Evolutionary conservation across 2,797 vertebrate species (phyloP).

Genomic region (Rhincodon typus): DNA sequence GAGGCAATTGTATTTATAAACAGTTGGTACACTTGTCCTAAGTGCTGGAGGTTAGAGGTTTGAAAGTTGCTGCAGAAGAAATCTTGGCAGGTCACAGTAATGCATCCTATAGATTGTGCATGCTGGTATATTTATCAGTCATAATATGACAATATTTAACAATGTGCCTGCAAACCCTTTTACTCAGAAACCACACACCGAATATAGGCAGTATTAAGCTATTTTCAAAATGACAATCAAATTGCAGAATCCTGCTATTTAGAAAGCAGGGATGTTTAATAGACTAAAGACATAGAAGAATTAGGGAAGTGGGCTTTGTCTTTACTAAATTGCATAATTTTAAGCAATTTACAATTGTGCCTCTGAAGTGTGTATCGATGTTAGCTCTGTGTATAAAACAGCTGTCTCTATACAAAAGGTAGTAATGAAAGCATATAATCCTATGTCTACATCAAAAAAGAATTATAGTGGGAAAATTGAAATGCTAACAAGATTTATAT

Average conservation of each 20-base stretch:
- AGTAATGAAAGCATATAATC: conserved; percentile 48
- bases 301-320: conserved; percentile 43
- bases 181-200: background rate
- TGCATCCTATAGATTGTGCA: background rate
- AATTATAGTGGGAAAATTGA: conserved; percentile 56
- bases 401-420: conserved; percentile 53
- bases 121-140: background rate
- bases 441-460: conserved; percentile 48
- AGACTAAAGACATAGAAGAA: conserved; percentile 39
- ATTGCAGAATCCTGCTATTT: background rate
- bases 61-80: background rate
- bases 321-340: conserved; percentile 41
- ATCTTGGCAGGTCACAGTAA: background rate
- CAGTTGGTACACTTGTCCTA: background rate
- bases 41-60: background rate
- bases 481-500: conserved; percentile 55
- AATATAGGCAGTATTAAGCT: background rate
- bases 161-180: background rate
- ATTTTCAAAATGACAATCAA: conserved; percentile 16
- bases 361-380: conserved; percentile 46
- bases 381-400: conserved; percentile 48
- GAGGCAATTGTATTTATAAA: background rate
- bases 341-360: conserved; percentile 42
- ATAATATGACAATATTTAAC: background rate
- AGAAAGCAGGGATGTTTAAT: background rate